Percentiles rank a stretch among this genome's conserved stretches.
These are phyloP conservation scores for Empis stercorea DNA, from an alignment of 2,888 invertebrate genomes.

Conservation along the genomic window DNA sequence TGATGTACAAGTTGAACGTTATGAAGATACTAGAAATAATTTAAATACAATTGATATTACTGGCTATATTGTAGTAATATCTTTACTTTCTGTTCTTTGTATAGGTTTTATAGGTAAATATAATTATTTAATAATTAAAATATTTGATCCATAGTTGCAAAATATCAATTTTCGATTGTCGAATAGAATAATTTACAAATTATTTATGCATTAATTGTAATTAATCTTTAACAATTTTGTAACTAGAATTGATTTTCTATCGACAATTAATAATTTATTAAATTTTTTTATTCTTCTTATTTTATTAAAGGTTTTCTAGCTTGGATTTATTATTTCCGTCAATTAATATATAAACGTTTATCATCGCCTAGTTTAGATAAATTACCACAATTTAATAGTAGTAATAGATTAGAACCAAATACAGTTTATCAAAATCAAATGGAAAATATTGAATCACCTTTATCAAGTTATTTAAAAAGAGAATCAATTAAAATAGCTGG, in stretches of 20 bases:
- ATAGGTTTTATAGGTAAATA: slow-evolving; percentile 13
- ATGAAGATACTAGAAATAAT: background rate
- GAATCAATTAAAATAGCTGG: slow-evolving; percentile 8
- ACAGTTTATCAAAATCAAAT: background rate
- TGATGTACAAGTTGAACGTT: background rate
- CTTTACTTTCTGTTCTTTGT: slow-evolving; percentile 11
- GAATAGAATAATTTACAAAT: no score
- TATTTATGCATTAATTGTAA: no score
- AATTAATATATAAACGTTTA: background rate
- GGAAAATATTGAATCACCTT: background rate
- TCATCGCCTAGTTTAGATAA: background rate
- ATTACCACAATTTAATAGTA: background rate
- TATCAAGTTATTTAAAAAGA: slow-evolving; percentile 7
- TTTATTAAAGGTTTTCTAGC: background rate
- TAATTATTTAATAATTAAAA: background rate
- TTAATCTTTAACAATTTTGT: no score
- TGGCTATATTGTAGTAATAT: slow-evolving; percentile 13
- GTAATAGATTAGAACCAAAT: no score
- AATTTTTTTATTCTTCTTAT: background rate
- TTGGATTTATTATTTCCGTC: background rate
- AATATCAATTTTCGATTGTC: no score
- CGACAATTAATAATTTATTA: no score
- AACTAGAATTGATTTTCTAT: no score
- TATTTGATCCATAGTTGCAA: no score
- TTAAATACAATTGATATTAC: background rate